Conservation (phyloP, 1,140 invertebrate species). For the Bombus consobrinus region DNA sequence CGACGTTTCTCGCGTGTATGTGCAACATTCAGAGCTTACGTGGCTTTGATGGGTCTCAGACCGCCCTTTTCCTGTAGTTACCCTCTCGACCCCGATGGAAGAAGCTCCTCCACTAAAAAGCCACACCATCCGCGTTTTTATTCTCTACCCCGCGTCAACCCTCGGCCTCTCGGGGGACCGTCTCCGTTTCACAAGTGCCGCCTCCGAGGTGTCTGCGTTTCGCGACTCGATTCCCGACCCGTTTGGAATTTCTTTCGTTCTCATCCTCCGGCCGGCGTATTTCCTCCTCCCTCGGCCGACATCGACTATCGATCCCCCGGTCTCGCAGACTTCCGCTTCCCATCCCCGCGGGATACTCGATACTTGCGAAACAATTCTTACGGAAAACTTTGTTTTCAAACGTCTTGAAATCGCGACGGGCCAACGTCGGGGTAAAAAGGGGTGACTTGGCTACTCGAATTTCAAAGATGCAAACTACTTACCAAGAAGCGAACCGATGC, state of each 20-base stretch:
- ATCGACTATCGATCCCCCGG: conserved; percentile 35
- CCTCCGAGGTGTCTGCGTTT: conserved; percentile 14
- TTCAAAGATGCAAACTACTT: background rate
- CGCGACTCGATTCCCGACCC: conserved; percentile 18
- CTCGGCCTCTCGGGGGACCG: conserved; percentile 26
- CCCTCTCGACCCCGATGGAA: conserved; percentile 53
- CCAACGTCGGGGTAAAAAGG: background rate
- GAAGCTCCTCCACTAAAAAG: conserved; percentile 60
- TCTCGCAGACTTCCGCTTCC: background rate
- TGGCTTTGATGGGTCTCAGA: conserved; percentile 78
- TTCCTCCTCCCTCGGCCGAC: background rate
- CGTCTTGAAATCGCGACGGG: conserved; percentile 15
- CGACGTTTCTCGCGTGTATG: conserved; percentile 63
- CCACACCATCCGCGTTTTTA: conserved; percentile 63
- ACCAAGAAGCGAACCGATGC: background rate
- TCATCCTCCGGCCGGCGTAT: background rate
- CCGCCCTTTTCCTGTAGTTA: conserved; percentile 77
- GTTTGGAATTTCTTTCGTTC: background rate
- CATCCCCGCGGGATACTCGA: background rate
- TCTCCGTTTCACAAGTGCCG: conserved; percentile 29
- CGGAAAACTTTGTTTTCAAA: conserved; percentile 4
- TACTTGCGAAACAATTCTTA: conserved; percentile 33
- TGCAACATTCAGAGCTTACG: conserved; percentile 74
- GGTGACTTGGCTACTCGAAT: background rate
- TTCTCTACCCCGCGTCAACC: conserved; percentile 4